phyloP scores from a whole-genome alignment of 2,113 vertebrate species.

The Spea bombifrons region DNA sequence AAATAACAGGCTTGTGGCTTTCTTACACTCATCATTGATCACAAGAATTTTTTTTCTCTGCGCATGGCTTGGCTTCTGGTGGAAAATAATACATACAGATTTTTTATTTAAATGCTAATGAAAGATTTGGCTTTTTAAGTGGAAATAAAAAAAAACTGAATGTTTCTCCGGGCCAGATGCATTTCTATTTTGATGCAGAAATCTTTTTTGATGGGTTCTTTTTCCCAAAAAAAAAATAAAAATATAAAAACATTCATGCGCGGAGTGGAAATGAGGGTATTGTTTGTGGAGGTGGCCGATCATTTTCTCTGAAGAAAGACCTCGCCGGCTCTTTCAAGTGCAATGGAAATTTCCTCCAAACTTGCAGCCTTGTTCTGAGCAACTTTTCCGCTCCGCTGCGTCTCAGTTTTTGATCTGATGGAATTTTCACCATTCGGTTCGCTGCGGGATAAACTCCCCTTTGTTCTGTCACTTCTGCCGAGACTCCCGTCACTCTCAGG shows the following conservation, averaged over 20 bases:
- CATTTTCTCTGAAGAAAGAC: conserved; percentile 26
- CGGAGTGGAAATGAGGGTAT: conserved; percentile 28
- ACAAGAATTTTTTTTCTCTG: not conserved
- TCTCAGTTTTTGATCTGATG: not conserved
- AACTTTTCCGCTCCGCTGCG: not conserved
- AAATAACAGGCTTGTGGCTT: conserved; percentile 16
- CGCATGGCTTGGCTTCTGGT: conserved; percentile 23
- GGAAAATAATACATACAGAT: conserved; percentile 18
- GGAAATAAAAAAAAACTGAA: conserved; percentile 36
- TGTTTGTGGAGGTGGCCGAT: conserved; percentile 35
- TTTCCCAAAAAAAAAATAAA: not conserved
- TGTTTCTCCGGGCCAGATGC: conserved; percentile 19
- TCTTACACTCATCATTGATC: conserved; percentile 19
- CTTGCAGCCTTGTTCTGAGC: not conserved
- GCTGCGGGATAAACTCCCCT: no score
- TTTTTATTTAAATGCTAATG: conserved; percentile 49
- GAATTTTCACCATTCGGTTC: not conserved
- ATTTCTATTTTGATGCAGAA: conserved; percentile 36
- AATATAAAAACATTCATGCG: conserved; percentile 5
- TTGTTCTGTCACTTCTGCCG: no score
- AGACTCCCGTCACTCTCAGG: no score
- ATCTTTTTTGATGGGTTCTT: conserved; percentile 29
- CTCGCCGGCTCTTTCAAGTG: conserved; percentile 19
- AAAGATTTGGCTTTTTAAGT: conserved; percentile 46
- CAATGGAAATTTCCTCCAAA: conserved; percentile 35